Percentiles rank a stretch among this genome's conserved stretches.
phyloP scores from a whole-genome alignment of 2,888 invertebrate genomes.

The Dimorphilus gyrociliatus region DNA sequence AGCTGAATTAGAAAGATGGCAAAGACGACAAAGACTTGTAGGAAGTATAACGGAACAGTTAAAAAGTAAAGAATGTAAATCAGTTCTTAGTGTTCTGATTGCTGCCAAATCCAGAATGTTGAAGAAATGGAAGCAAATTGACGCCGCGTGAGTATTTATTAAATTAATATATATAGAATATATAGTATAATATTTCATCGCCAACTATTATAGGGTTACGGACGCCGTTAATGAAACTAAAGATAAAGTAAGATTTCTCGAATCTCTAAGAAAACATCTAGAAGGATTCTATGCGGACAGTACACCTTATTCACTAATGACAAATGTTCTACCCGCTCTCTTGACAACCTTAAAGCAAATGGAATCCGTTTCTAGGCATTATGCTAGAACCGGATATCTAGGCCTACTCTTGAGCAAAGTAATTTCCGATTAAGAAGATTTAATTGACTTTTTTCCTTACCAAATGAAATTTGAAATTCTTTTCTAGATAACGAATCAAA shows the following conservation, averaged over 20 bases:
- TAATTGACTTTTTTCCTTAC: no score
- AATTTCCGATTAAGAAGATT: slow-evolving; percentile 1
- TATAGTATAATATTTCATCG: no score
- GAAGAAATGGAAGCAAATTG: slow-evolving; percentile 35
- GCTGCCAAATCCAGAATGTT: slow-evolving; percentile 34
- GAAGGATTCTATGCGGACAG: slow-evolving; percentile 28
- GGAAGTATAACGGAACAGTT: slow-evolving; percentile 35
- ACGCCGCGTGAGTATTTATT: slow-evolving; percentile 24
- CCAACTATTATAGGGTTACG: slow-evolving; percentile 23
- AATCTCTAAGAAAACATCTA: slow-evolving; percentile 30
- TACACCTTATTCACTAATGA: slow-evolving; percentile 28
- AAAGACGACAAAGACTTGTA: slow-evolving; percentile 29
- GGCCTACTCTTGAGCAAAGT: slow-evolving; percentile 34
- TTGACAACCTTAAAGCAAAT: slow-evolving; percentile 33
- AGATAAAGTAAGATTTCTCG: slow-evolving; percentile 36
- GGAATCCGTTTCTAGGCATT: slow-evolving; percentile 35
- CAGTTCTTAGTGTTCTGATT: slow-evolving; percentile 34
- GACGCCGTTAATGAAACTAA: slow-evolving; percentile 37
- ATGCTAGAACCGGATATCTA: slow-evolving; percentile 32
- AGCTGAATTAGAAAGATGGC: slow-evolving; percentile 34
- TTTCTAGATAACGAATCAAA: slow-evolving; percentile 35
- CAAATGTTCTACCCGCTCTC: slow-evolving; percentile 29
- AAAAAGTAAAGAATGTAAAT: slow-evolving; percentile 36
- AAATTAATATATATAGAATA: no score
- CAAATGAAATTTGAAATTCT: no score